phyloP scores from a whole-genome alignment of 2,797 vertebrate species.

The Scleropages formosus region DNA sequence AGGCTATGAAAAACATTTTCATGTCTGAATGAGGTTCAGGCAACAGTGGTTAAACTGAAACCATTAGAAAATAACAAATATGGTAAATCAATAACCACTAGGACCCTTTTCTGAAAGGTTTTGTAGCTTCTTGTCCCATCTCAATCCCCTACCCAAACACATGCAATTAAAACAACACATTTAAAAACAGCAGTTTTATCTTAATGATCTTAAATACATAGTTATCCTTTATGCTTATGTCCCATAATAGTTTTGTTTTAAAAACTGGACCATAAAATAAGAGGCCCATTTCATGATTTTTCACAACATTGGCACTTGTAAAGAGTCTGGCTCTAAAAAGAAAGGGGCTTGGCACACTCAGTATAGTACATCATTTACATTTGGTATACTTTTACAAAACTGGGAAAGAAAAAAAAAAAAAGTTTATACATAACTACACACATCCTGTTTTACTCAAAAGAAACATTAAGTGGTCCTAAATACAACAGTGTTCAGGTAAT shows the following conservation, averaged over 20 bases:
- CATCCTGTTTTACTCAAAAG: conserved; percentile 54
- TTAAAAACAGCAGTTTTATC: conserved; percentile 77
- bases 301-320: conserved; percentile 85
- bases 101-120: conserved; percentile 59
- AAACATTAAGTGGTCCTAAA: conserved; percentile 62
- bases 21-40: conserved; percentile 84
- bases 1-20: conserved; percentile 97
- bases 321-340: conserved; percentile 80
- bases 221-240: conserved; percentile 57
- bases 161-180: conserved; percentile 84
- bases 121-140: conserved; percentile 57
- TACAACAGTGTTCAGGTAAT: conserved; percentile 32
- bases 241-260: conserved; percentile 76
- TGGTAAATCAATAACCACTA: conserved; percentile 73
- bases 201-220: conserved; percentile 72
- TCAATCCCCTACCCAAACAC: conserved; percentile 67
- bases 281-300: conserved; percentile 70
- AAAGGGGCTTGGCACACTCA: conserved; percentile 84
- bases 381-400: conserved; percentile 70
- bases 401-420: conserved; percentile 49
- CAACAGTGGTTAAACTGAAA: conserved; percentile 83
- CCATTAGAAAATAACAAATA: conserved; percentile 70
- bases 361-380: conserved; percentile 81
- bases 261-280: conserved; percentile 78
- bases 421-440: conserved; percentile 71